Evolutionary conservation across 2,797 vertebrate species (phyloP).

Genomic region (Chelon auratus): DNA sequence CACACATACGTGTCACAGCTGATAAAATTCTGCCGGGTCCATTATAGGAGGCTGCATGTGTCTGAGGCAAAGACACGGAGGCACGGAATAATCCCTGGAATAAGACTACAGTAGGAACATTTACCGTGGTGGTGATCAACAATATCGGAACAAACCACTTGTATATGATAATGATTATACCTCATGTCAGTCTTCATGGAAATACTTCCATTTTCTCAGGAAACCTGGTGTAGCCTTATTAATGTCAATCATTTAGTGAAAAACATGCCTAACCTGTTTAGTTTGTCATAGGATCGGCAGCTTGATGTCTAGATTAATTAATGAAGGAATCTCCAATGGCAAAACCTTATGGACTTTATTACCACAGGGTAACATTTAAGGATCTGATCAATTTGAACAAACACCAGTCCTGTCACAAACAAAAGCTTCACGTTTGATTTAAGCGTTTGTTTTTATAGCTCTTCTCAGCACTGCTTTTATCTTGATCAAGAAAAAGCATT

Average conservation of each 20-base stretch:
- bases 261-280: conserved; percentile 14
- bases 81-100: not conserved
- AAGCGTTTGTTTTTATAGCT: not conserved
- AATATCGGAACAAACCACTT: not conserved
- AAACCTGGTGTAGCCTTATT: not conserved
- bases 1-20: conserved; percentile 9
- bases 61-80: conserved; percentile 7
- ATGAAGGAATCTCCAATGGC: not conserved
- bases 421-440: too few species aligned
- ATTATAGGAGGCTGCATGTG: not conserved
- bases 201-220: not conserved
- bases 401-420: not conserved
- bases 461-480: not conserved
- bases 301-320: not conserved
- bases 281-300: not conserved
- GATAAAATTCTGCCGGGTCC: conserved; percentile 28
- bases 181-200: not conserved
- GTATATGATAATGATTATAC: not conserved
- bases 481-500: not conserved
- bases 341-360: not conserved
- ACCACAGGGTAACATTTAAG: not conserved
- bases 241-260: not conserved
- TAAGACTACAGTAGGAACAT: not conserved
- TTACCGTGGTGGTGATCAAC: not conserved
- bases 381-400: not conserved